phyloP scores from a whole-genome alignment of 2,113 vertebrate species.

The Cyanistes caeruleus region DNA sequence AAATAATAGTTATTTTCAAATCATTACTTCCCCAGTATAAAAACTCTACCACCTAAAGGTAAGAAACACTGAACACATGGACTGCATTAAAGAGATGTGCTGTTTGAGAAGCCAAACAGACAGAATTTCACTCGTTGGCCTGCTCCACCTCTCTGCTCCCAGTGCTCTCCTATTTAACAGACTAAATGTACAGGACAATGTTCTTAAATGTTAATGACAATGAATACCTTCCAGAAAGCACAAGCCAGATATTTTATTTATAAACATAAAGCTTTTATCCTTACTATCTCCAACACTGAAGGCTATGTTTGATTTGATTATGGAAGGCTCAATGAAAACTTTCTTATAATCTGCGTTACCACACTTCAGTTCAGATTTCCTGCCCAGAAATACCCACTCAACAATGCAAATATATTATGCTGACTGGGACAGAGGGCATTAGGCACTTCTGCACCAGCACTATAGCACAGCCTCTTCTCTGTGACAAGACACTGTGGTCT shows the following conservation, averaged over 20 bases:
- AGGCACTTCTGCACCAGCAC: not conserved
- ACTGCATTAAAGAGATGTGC: slow-evolving; percentile 46
- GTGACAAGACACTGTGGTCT: too few relatives aligned
- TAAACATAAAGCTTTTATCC: slow-evolving; percentile 35
- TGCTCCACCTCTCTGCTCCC: slow-evolving; percentile 28
- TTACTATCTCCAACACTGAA: not conserved
- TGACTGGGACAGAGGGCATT: not conserved
- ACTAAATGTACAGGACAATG: not conserved
- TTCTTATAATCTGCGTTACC: not conserved
- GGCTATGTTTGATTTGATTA: not conserved
- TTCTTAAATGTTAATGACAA: slow-evolving; percentile 43
- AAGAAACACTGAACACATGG: slow-evolving; percentile 44
- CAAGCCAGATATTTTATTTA: slow-evolving; percentile 23
- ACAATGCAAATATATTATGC: not conserved
- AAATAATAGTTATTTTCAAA: slow-evolving; percentile 21
- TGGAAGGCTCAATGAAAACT: not conserved
- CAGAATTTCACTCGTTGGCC: slow-evolving; percentile 34
- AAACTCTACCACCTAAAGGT: slow-evolving; percentile 50
- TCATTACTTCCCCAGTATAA: slow-evolving; percentile 23
- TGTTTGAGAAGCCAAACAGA: slow-evolving; percentile 35
- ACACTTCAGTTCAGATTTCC: not conserved
- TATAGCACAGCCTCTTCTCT: not conserved
- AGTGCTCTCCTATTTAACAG: slow-evolving; percentile 38
- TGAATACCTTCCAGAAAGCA: slow-evolving; percentile 27
- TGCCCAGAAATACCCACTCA: not conserved